A percentile compares a stretch with the other conserved stretches of the same genome.
Evolutionary conservation across 2,888 invertebrate species (phyloP).

Genomic region (Erebia palarica): DNA sequence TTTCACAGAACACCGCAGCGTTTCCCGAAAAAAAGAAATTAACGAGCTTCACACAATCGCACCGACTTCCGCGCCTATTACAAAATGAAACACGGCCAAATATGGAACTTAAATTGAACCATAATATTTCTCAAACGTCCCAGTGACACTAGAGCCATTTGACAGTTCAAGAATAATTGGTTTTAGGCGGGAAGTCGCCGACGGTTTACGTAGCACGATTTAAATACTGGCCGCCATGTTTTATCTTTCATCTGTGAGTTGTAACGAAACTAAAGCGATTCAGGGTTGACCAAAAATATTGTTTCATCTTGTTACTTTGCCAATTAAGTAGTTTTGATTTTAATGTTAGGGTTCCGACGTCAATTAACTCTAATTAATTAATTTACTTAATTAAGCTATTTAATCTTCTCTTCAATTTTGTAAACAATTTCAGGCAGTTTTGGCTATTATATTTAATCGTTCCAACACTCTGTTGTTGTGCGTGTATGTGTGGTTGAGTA

Average conservation of each 20-base stretch:
- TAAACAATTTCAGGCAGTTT: too few relatives aligned
- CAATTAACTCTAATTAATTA: background rate
- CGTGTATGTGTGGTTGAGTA: too few relatives aligned
- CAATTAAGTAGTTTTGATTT: background rate
- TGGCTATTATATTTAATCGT: too few relatives aligned
- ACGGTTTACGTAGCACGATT: conserved; percentile 59
- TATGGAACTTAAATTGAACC: conserved; percentile 34
- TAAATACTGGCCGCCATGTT: conserved; percentile 70
- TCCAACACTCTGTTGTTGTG: too few relatives aligned
- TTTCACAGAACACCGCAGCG: conserved; percentile 39
- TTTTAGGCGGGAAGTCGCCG: conserved; percentile 55
- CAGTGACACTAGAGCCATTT: conserved; percentile 37
- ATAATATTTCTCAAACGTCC: conserved; percentile 14
- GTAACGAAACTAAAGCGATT: conserved; percentile 59
- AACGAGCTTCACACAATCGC: conserved; percentile 62
- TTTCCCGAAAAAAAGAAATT: conserved; percentile 65
- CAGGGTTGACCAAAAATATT: conserved; percentile 47
- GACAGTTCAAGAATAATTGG: conserved; percentile 52
- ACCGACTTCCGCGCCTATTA: conserved; percentile 47
- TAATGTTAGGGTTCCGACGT: background rate
- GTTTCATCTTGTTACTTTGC: conserved; percentile 24
- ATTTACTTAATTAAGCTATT: too few relatives aligned
- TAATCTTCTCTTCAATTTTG: too few relatives aligned
- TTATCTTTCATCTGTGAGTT: conserved; percentile 66
- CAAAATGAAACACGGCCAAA: conserved; percentile 44